Evolutionary conservation across 64 coral and sea anemone species (phyloP), one percentile per base, ranked within the genome.

Genomic region (Actinia equina): DNA sequence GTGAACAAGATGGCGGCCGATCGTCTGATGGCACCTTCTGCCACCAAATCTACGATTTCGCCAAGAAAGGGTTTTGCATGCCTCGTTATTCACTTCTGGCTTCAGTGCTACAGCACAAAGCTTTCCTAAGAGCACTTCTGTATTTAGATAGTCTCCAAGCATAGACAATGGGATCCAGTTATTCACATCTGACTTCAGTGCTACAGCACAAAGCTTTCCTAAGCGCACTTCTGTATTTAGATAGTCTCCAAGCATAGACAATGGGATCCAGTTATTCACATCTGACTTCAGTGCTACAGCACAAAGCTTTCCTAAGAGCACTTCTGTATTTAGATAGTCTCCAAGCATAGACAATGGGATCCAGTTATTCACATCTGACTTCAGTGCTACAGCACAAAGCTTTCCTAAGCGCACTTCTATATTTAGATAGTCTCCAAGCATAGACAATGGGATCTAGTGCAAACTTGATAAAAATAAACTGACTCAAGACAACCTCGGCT

Each of bases 381-480:
- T 74, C 69, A 14, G 26, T 30, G 13, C 9, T 59, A 42, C 71
- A 87, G 52, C 70, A 74, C 6, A 92, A 22, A 30, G 79, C 81
- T 43, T 55, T 71, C 56, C 51, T 82, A 3, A 93, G 23, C 5
- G 91, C 91, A 20, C 51, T 88, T 19, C 91, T 86, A 41, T 85
- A 93, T 54, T 84, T 87, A 4, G 86, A 82, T 76, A 93, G 27
- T 3, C 91, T 80, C 91, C 82, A 93, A 5, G 86, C 91, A 15
- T 93, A 93, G 0, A 88, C 87, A 60, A 93, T 88, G 9, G 91
- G 86, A 43, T 93, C 91, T 4, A 93, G 56, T 65, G 88, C 87
- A 63, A 88, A 93, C 56, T 93, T 93, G 17, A 80, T 4, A 55
- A 63, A 93, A 4, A 88, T n/a, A 17, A 93, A 84, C 13, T 65